These are phyloP conservation scores for Agraylea sexmaculata DNA, from an alignment of 1,140 invertebrate genomes.

Conservation along the genomic window DNA sequence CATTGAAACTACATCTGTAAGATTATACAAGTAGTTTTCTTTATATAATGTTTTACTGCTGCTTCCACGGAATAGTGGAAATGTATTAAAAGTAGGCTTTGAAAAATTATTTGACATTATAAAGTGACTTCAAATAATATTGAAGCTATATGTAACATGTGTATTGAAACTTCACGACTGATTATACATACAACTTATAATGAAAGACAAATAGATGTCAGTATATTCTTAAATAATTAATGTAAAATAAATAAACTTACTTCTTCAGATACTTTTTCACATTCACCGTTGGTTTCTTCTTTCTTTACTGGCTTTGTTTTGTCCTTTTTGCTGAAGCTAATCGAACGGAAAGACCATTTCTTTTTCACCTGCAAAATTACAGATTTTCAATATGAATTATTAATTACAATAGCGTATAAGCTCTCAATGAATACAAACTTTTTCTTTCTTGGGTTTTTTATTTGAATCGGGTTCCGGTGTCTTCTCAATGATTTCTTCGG, in stretches of 20 bases:
- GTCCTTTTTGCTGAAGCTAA: conserved; percentile 74
- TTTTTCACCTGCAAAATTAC: conserved; percentile 51
- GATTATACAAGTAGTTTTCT: no score
- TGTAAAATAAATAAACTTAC: conserved; percentile 24
- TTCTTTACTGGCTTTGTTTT: conserved; percentile 66
- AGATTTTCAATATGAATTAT: conserved; percentile 19
- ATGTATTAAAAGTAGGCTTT: no score
- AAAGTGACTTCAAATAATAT: no score
- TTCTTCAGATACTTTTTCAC: conserved; percentile 41
- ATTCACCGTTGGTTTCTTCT: conserved; percentile 40
- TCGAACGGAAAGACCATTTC: conserved; percentile 75
- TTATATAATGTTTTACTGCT: no score
- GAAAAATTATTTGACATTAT: no score
- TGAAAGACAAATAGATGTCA: no score
- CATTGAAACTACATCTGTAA: no score
- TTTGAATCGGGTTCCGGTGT: conserved; percentile 50
- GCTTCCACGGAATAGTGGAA: no score
- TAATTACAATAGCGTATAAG: neutral
- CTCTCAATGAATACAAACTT: conserved; percentile 35
- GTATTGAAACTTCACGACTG: no score
- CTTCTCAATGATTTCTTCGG: conserved; percentile 36
- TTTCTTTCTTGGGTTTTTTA: conserved; percentile 69
- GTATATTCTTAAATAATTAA: no score
- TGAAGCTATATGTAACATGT: no score
- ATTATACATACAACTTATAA: no score